Base-by-base conservation (phyloP, 2,113 vertebrate genomes). In the Pterocles gutturalis region DNA sequence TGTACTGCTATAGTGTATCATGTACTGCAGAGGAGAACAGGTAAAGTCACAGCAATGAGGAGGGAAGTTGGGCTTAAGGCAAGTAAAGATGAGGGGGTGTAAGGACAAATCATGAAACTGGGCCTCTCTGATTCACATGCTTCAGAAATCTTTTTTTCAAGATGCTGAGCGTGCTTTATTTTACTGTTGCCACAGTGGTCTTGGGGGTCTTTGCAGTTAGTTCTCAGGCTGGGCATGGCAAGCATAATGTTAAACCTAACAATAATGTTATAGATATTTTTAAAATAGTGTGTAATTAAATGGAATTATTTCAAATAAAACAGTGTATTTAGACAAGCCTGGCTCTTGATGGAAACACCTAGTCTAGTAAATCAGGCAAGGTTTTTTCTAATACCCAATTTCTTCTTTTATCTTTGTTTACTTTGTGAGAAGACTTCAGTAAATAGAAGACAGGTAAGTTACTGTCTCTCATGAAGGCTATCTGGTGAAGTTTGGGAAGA, bases 71-170 rank as follows among this genome's bases (percentile, higher is more conserved):
- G 34, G 25, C n/a, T 67, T 43, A n/a, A n/a, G 54, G 26, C 21
- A 49, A 69, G 24, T 4, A 8, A 46, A 64, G 26, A 36, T 36
- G n/a, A 41, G 20, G 33, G 62, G 4, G 11, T 41, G 43, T 31
- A 22, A 3, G 10, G 13, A 26, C 26, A 53, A 41, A 19, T 34
- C 7, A 3, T n/a, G 18, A 36, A 90, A 73, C 29, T 3, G 4
- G 8, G 17, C 20, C 13, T 69, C 64, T 64, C n/a, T 0, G 0
- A 38, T 48, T 25, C n/a, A 28, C 3, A 4, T 0, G 2, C 55
- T 29, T 45, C 49, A 54, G 51, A 83, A 65, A 24, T 15, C 9
- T 41, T 53, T 36, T 48, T 61, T 61, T 15, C 24, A 25, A 29
- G 49, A 16, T 38, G 49, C 45, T 31, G 45, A 60, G 61, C 0